Conservation (phyloP, 2,113 vertebrate genomes). For the Phaethornis superciliosus region DNA sequence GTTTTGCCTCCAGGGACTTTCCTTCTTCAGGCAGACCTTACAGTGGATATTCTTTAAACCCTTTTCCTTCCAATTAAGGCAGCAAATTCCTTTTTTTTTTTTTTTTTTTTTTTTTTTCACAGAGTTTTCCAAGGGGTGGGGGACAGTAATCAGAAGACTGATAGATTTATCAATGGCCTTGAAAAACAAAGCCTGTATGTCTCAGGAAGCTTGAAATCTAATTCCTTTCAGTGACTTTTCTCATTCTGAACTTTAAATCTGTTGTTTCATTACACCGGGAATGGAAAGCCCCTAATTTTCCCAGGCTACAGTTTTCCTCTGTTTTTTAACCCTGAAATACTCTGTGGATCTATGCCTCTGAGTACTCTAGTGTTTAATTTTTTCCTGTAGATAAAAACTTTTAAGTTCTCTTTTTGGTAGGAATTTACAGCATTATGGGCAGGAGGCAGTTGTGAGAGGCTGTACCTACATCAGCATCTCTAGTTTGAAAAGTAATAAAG, state of each 20-base stretch:
- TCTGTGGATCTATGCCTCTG: background rate
- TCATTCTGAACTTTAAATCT: conserved; percentile 69
- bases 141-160: background rate
- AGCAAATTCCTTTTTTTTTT: background rate
- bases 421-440: background rate
- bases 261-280: conserved; percentile 54
- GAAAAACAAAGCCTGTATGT: conserved; percentile 63
- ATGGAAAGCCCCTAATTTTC: conserved; percentile 77
- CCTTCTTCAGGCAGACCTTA: conserved; percentile 52
- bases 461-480: background rate
- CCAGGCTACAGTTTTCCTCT: conserved; percentile 59
- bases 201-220: conserved; percentile 45
- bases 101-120: background rate
- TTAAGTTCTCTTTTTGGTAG: background rate
- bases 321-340: conserved; percentile 54
- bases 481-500: background rate
- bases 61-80: conserved; percentile 53
- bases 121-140: background rate
- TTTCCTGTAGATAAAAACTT: background rate
- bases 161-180: conserved; percentile 64
- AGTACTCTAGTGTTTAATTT: background rate
- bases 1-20: conserved; percentile 70
- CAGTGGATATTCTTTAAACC: conserved; percentile 46
- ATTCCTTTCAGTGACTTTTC: conserved; percentile 72
- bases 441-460: background rate